Evolutionary conservation across 2,113 vertebrate species (phyloP).

Genomic region (Prolemur simus): DNA sequence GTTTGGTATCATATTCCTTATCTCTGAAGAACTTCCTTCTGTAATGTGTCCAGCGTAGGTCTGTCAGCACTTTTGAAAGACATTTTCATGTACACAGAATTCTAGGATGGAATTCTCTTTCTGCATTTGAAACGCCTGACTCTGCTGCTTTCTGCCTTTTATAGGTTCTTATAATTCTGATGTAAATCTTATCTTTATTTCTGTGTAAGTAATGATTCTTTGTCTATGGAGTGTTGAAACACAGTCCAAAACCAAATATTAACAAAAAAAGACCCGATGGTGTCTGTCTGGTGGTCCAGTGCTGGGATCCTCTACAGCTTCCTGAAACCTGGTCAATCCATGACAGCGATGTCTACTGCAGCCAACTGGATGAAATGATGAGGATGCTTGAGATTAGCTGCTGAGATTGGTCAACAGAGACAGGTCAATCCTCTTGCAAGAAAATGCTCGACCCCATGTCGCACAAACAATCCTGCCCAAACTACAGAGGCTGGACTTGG

Average conservation of each 20-base stretch:
- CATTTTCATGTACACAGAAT: not conserved
- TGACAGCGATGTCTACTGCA: too few relatives aligned
- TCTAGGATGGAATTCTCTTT: not conserved
- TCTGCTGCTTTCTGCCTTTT: not conserved
- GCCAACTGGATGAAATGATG: too few relatives aligned
- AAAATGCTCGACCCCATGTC: fast-evolving
- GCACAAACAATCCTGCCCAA: too few relatives aligned
- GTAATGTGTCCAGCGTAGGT: not conserved
- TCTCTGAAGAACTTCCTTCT: not conserved
- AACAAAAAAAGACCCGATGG: too few relatives aligned
- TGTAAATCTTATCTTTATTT: not conserved
- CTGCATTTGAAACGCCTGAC: not conserved
- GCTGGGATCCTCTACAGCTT: too few relatives aligned
- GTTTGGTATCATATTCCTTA: not conserved
- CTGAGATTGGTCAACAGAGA: too few relatives aligned
- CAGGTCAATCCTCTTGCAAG: too few relatives aligned
- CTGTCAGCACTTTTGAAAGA: not conserved
- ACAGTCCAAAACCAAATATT: too few relatives aligned
- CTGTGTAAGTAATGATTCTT: not conserved
- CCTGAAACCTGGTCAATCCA: too few relatives aligned
- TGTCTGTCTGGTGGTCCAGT: too few relatives aligned
- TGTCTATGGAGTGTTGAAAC: not conserved
- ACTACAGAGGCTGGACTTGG: too few relatives aligned
- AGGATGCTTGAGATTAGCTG: too few relatives aligned
- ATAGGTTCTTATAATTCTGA: not conserved